Base-by-base conservation (phyloP, 2,797 vertebrate genomes). In the Bradypus variegatus region DNA sequence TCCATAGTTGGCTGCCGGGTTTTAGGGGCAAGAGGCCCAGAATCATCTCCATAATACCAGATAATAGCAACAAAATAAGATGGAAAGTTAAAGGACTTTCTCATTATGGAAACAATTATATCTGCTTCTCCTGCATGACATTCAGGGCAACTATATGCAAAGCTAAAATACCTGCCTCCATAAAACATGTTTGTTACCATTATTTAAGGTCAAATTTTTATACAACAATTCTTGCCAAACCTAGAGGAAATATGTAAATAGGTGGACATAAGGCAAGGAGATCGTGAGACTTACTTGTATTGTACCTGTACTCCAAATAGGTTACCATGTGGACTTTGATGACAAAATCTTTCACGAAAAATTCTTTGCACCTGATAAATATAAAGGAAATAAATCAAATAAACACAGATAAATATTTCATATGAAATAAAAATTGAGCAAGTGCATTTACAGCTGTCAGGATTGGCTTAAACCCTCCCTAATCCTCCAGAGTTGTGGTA, bases 291-390 rank as follows among this genome's bases (percentile, higher is more conserved):
- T 84, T 97, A 99, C 99, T 97, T 99, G 96, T 99, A 98, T 82
- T 99, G 99, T 50, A 98, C 97, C 6, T 99, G 98, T 78, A 98
- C 41, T 91, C 98, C 98, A 95, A 98, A 97, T 0, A 97, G 97
- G 41, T 95, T 97, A 64, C 97, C 97, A 14, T 98, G 96, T 45
- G 97, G 95, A 94, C 45, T 94, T 87, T 96, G 97, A 70, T 97
- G 97, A 94, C 98, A 99, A 90, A 99, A 97, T 21, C 98, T 97
- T 96, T 98, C 97, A 92, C 99, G 98, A 50, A 99, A 96, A 77
- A 98, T 88, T 93, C 94, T 97, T 64, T 99, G 99, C 69, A 97
- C 97, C 99, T 99, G 73, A 0, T 0, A 76, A 87, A 89, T 88
- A 91, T 67, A 92, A 89, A 77, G 33, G 80, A n/a, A 83, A 94